phyloP scores from a whole-genome alignment of 2,113 vertebrate species.

The Eretmochelys imbricata region DNA sequence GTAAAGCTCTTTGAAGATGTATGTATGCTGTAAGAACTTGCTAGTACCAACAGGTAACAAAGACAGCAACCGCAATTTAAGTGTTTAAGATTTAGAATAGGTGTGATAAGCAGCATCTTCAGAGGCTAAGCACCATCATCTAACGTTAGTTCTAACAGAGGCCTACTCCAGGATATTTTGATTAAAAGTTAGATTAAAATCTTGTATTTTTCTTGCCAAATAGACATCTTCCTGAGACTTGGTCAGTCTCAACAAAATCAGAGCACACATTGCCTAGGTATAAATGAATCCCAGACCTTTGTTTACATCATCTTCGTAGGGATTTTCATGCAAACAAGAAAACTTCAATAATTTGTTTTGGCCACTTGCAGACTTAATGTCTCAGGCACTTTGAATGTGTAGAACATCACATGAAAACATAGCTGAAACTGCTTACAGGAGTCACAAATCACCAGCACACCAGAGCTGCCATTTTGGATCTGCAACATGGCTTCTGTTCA shows the following conservation, averaged over 20 bases:
- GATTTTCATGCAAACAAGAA: accelerated
- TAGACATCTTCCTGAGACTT: background rate
- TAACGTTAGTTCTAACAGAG: background rate
- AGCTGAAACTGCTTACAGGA: accelerated
- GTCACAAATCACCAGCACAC: background rate
- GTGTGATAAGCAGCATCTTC: background rate
- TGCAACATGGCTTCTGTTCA: background rate
- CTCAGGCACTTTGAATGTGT: background rate
- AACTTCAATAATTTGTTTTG: background rate
- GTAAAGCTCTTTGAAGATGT: background rate
- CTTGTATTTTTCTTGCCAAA: background rate
- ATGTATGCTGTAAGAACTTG: background rate
- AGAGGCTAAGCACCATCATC: background rate
- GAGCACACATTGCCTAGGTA: background rate
- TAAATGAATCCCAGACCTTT: background rate
- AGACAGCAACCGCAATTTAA: background rate
- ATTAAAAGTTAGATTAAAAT: background rate
- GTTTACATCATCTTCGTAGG: background rate
- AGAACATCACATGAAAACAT: background rate
- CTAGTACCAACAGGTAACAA: background rate
- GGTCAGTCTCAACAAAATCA: background rate
- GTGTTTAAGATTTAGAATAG: background rate
- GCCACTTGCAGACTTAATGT: background rate
- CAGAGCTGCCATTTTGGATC: background rate
- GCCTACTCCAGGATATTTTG: background rate